Evolutionary conservation across 2,113 vertebrate species (phyloP).

Genomic region (Hyperopisus bebe): DNA sequence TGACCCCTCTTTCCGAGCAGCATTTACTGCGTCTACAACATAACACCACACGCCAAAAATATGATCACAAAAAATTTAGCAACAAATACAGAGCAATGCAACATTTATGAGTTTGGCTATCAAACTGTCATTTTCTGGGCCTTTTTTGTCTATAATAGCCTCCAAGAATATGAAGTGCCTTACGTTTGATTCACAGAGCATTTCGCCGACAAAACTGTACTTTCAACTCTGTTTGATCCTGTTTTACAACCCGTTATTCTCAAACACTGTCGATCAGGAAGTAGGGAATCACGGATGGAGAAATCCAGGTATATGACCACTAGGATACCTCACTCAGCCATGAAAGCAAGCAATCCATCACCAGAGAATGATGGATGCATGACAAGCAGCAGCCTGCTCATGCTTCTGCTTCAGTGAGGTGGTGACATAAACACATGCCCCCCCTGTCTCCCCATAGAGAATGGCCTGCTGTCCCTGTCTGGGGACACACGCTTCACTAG

Average conservation of each 20-base stretch:
- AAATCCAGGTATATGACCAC: not conserved
- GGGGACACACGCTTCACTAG: constrained; percentile 57
- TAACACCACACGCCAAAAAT: not conserved
- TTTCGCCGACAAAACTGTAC: constrained; percentile 11
- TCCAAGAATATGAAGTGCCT: constrained; percentile 22
- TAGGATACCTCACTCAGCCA: not conserved
- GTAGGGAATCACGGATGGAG: not conserved
- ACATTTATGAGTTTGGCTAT: constrained; percentile 10
- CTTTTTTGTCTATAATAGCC: not conserved
- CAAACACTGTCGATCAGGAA: not conserved
- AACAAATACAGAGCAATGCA: not conserved
- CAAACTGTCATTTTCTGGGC: constrained; percentile 18
- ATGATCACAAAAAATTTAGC: not conserved
- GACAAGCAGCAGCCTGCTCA: not conserved
- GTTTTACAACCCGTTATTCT: not conserved
- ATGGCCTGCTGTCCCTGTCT: constrained; percentile 42
- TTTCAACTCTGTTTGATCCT: not conserved
- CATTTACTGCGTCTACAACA: not conserved
- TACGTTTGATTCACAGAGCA: not conserved
- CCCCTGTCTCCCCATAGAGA: constrained; percentile 26
- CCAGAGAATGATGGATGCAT: not conserved
- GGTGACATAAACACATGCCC: not conserved
- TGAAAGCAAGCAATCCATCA: not conserved
- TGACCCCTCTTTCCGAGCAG: not conserved
- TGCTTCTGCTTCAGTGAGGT: not conserved